Conservation (phyloP, 2,113 vertebrate genomes). For the Heterotis niloticus region DNA sequence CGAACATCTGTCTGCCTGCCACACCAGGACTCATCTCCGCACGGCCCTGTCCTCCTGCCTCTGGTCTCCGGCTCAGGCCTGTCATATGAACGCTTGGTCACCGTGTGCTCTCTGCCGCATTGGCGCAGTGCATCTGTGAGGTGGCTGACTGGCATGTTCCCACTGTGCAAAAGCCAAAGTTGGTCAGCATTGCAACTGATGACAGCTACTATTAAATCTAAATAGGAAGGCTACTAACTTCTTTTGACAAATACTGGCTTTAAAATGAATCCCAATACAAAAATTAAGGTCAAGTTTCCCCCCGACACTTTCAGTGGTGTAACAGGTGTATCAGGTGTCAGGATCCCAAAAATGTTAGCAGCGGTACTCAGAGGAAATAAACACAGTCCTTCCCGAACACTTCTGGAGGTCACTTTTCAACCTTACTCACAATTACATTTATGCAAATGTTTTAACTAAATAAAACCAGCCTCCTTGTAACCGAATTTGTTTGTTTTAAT, state of each 20-base stretch:
- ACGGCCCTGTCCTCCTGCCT: conserved; percentile 9
- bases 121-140: too few relatives aligned
- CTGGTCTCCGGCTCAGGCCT: not conserved
- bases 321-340: too few relatives aligned
- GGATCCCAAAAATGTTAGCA: too few relatives aligned
- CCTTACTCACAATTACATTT: not conserved
- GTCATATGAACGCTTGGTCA: not conserved
- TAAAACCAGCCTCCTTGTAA: not conserved
- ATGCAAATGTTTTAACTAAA: not conserved
- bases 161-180: too few relatives aligned
- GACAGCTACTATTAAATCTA: too few relatives aligned
- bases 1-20: conserved; percentile 68
- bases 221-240: not conserved
- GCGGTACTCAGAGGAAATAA: too few relatives aligned
- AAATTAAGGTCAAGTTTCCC: too few relatives aligned
- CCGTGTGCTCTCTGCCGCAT: not conserved
- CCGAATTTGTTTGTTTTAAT: not conserved
- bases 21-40: conserved; percentile 10
- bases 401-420: not conserved
- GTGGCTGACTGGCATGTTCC: too few relatives aligned
- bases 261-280: too few relatives aligned
- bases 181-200: too few relatives aligned
- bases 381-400: too few relatives aligned
- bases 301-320: too few relatives aligned
- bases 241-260: not conserved